phyloP scores from a whole-genome alignment of 2,888 invertebrate species.

The Drosophila macrospina region DNA sequence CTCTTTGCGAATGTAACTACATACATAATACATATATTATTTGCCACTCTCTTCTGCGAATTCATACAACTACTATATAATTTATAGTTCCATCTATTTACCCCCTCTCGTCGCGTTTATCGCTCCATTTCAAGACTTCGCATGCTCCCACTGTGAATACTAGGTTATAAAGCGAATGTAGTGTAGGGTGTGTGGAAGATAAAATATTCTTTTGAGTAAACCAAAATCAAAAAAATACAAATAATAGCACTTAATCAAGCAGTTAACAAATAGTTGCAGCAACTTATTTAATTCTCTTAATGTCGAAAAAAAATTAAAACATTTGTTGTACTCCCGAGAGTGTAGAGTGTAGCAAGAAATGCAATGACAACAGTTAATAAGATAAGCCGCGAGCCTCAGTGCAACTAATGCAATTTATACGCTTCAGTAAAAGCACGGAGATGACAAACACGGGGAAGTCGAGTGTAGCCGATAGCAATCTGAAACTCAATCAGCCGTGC shows the following conservation, averaged over 20 bases:
- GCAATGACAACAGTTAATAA: constrained; percentile 59
- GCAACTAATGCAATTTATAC: constrained; percentile 68
- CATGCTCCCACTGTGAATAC: no score
- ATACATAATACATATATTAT: constrained; percentile 4
- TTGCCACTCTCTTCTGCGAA: background rate
- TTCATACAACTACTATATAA: background rate
- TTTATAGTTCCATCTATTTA: background rate
- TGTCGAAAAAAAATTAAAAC: background rate
- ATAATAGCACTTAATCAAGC: no score
- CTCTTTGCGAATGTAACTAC: background rate
- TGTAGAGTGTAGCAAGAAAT: background rate
- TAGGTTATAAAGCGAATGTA: no score
- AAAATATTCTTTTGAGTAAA: background rate
- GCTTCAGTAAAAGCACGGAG: constrained; percentile 21
- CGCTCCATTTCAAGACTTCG: no score
- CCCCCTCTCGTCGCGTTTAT: no score
- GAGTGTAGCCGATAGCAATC: constrained; percentile 51
- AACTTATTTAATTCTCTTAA: background rate
- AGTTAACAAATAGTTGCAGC: background rate
- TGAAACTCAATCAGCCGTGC: constrained; percentile 74
- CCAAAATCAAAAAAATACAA: no score
- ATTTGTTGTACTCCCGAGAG: background rate
- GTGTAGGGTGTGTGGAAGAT: background rate
- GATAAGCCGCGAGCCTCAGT: constrained; percentile 52
- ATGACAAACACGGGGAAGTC: constrained; percentile 31